Percentiles rank a stretch among this genome's conserved stretches.
Conservation (phyloP, 2,888 invertebrate genomes). For the Zaprionus obscuricornis region DNA sequence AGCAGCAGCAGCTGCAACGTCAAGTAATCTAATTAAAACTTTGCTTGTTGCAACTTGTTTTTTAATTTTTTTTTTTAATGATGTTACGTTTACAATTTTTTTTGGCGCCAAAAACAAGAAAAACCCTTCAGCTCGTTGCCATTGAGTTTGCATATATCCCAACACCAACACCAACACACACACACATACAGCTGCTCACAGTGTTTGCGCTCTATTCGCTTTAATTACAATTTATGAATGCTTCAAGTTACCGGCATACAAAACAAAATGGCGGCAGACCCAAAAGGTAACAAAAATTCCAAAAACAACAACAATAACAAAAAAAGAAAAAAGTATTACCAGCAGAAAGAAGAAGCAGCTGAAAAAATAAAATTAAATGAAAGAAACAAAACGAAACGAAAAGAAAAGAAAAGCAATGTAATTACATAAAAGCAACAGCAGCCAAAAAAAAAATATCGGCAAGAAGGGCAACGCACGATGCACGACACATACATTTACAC, state of each 20-base stretch:
- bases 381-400: neutral
- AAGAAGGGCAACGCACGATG: conserved; percentile 60
- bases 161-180: conserved; percentile 1
- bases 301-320: conserved; percentile 15
- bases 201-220: conserved; percentile 35
- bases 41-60: conserved; percentile 58
- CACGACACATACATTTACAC: conserved; percentile 34
- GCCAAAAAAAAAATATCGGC: conserved; percentile 10
- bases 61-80: no score
- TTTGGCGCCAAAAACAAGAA: conserved; percentile 59
- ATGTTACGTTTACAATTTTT: conserved; percentile 46
- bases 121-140: conserved; percentile 1
- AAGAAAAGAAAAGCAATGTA: conserved; percentile 41
- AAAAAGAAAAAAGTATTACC: neutral
- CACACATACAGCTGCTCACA: conserved; percentile 1
- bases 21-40: conserved; percentile 70
- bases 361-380: conserved; percentile 2
- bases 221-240: conserved; percentile 74
- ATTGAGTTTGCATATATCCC: neutral
- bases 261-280: conserved; percentile 49
- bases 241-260: conserved; percentile 52
- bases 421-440: conserved; percentile 68
- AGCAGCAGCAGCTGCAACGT: conserved; percentile 62
- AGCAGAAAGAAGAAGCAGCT: conserved; percentile 3
- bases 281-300: conserved; percentile 47